phyloP scores from a whole-genome alignment of 2,888 invertebrate genomes.

The Temnothorax rugatulus region DNA sequence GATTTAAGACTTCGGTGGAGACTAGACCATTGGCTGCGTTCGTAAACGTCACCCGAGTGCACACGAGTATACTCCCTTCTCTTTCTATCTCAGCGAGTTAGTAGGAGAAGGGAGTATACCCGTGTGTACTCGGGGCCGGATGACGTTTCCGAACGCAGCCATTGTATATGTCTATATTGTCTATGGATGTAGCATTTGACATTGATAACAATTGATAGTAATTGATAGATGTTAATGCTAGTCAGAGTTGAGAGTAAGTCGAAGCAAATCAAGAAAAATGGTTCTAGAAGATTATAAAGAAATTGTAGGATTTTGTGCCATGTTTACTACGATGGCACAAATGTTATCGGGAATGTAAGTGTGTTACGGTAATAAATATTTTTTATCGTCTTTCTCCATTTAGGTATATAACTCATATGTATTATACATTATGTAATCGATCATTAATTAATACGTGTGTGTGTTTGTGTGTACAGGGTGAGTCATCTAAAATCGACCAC shows the following conservation, averaged over 20 bases:
- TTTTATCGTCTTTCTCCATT: conserved; percentile 3
- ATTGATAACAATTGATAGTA: not conserved
- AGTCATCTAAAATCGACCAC: too few relatives aligned
- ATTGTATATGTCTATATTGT: too few relatives aligned
- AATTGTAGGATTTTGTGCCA: conserved; percentile 90
- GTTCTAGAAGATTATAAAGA: conserved; percentile 90
- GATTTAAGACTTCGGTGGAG: too few relatives aligned
- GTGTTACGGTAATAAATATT: not conserved
- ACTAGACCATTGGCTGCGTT: too few relatives aligned
- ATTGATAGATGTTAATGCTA: not conserved
- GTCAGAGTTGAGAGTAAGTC: not conserved
- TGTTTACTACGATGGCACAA: conserved; percentile 92
- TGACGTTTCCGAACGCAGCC: too few relatives aligned
- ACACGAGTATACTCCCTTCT: too few relatives aligned
- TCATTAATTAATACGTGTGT: too few relatives aligned
- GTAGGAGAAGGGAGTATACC: too few relatives aligned
- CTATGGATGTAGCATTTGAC: not conserved
- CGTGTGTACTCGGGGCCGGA: too few relatives aligned
- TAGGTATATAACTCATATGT: not conserved
- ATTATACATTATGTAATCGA: not conserved
- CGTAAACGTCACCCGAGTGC: too few relatives aligned
- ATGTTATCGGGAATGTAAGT: conserved; percentile 92
- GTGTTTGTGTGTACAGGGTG: too few relatives aligned
- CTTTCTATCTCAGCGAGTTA: too few relatives aligned
- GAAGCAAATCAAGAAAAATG: conserved; percentile 75